Conservation (phyloP, 2,888 invertebrate species). For the Hyles lineata region DNA sequence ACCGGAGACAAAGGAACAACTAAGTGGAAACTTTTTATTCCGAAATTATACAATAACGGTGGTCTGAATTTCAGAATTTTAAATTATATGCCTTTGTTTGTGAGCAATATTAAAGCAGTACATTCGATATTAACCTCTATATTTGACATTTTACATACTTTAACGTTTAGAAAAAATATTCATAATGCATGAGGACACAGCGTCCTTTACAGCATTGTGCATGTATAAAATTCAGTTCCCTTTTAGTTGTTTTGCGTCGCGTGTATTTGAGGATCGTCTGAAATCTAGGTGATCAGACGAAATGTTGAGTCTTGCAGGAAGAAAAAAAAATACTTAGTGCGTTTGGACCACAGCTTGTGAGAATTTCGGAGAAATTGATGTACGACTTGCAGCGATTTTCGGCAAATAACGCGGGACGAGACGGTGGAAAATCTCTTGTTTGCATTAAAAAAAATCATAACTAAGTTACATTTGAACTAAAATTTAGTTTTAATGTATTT, state of each 20-base stretch:
- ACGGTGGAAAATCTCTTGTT: no score
- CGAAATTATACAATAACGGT: conserved; percentile 11
- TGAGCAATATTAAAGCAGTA: conserved; percentile 19
- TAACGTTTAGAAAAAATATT: not conserved
- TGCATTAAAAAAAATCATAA: no score
- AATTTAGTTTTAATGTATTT: no score
- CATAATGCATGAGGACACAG: not conserved
- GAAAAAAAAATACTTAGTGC: not conserved
- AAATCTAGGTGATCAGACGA: not conserved
- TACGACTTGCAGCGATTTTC: not conserved
- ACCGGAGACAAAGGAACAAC: not conserved
- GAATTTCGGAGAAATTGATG: not conserved
- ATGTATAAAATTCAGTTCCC: not conserved
- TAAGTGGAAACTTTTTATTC: conserved; percentile 2
- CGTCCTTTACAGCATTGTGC: not conserved
- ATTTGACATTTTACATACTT: not conserved
- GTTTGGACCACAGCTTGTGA: not conserved
- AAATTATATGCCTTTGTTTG: conserved; percentile 21
- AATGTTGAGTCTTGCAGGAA: not conserved
- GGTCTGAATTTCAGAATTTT: not conserved
- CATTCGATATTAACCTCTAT: conserved; percentile 39
- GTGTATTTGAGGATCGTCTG: not conserved
- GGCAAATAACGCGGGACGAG: not conserved
- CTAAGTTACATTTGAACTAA: no score
- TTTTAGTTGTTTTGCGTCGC: not conserved